Evolutionary conservation across 2,888 invertebrate species (phyloP).

Genomic region (Brenthis daphne): DNA sequence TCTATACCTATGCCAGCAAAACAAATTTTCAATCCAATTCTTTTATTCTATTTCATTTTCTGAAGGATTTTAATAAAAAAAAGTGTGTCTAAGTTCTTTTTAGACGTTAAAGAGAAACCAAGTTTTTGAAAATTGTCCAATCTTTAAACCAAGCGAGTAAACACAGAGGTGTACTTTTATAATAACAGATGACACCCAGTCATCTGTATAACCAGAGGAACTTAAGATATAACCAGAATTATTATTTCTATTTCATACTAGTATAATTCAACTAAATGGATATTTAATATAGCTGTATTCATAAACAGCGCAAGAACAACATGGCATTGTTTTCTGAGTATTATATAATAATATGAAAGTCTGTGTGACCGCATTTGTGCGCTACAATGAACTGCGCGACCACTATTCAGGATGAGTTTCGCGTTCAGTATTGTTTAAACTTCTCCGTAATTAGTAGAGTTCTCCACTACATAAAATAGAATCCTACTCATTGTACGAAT

Average conservation of each 20-base stretch:
- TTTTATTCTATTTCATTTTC: too few relatives aligned
- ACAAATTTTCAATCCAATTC: too few relatives aligned
- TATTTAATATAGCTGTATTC: background rate
- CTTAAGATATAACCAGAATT: too few relatives aligned
- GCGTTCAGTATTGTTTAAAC: constrained; percentile 81
- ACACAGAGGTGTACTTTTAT: too few relatives aligned
- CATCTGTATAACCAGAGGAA: too few relatives aligned
- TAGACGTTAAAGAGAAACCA: too few relatives aligned
- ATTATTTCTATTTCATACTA: background rate
- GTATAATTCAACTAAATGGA: constrained; percentile 6
- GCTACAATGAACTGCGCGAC: constrained; percentile 72
- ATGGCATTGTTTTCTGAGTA: constrained; percentile 75
- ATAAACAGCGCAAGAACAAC: background rate
- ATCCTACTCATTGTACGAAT: constrained; percentile 70
- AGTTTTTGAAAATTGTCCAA: too few relatives aligned
- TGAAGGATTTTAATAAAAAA: too few relatives aligned
- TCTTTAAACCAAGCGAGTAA: too few relatives aligned
- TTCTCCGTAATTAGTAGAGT: constrained; percentile 81
- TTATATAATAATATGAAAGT: constrained; percentile 71
- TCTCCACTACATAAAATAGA: constrained; percentile 66
- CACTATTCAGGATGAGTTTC: constrained; percentile 78
- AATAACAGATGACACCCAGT: too few relatives aligned
- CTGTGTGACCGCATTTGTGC: constrained; percentile 77
- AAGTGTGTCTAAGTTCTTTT: too few relatives aligned
- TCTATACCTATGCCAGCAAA: too few relatives aligned